Conservation (phyloP, 2,113 vertebrate species). For the Lagenorhynchus albirostris region DNA sequence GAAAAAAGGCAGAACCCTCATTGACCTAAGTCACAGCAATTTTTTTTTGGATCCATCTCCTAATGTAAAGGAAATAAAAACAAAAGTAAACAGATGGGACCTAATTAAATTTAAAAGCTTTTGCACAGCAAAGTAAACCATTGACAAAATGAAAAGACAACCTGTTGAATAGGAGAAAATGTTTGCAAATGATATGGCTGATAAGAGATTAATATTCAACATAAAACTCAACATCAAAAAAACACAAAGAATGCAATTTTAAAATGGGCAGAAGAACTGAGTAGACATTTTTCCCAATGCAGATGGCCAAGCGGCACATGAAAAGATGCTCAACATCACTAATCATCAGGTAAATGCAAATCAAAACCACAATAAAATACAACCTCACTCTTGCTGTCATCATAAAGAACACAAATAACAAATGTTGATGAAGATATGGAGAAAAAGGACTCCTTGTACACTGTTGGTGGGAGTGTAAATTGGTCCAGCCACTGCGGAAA, state of each 20-base stretch:
- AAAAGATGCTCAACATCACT: neutral
- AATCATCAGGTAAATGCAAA: too few relatives aligned
- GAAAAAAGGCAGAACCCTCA: neutral
- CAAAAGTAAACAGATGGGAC: neutral
- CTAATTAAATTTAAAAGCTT: neutral
- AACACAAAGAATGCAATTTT: neutral
- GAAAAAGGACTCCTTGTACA: too few relatives aligned
- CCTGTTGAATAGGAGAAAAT: neutral
- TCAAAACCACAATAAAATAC: too few relatives aligned
- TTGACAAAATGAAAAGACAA: neutral
- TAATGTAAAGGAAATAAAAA: neutral
- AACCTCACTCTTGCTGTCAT: too few relatives aligned
- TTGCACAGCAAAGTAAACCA: neutral
- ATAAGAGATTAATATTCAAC: neutral
- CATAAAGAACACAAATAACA: too few relatives aligned
- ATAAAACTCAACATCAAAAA: neutral
- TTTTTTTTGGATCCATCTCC: too few relatives aligned
- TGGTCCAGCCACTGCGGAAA: too few relatives aligned
- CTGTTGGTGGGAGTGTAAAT: too few relatives aligned
- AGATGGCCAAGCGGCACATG: neutral
- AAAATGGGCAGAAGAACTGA: neutral
- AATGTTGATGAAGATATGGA: too few relatives aligned
- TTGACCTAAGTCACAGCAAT: neutral
- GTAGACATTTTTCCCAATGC: neutral
- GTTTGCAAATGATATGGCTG: neutral